Conservation (phyloP, 2,113 vertebrate species). For the Hypocryptadius cinnamomeus region DNA sequence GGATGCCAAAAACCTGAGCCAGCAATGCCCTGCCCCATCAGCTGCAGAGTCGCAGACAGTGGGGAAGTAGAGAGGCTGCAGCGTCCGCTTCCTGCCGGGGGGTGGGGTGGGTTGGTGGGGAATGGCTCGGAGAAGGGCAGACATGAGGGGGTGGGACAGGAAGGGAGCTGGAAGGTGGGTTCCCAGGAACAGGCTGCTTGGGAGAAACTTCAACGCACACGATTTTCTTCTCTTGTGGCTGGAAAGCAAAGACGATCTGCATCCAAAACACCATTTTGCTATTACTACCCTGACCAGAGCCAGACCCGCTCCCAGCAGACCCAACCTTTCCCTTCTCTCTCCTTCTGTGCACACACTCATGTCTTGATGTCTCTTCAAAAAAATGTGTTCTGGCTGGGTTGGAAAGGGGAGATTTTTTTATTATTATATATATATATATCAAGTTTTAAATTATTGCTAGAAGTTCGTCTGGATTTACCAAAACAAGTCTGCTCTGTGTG, state of each 20-base stretch:
- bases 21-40: slow-evolving; percentile 62
- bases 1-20: slow-evolving; percentile 83
- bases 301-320: slow-evolving; percentile 13
- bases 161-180: slow-evolving; percentile 47
- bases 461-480: slow-evolving; percentile 75
- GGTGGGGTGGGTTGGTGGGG: slow-evolving; percentile 11
- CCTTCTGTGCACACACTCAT: slow-evolving; percentile 44
- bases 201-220: slow-evolving; percentile 53
- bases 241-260: slow-evolving; percentile 49
- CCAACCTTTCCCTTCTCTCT: neutral
- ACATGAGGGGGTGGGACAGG: slow-evolving; percentile 8
- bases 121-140: neutral
- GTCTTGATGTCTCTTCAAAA: slow-evolving; percentile 61
- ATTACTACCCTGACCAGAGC: slow-evolving; percentile 50
- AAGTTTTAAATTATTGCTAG: slow-evolving; percentile 84
- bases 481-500: slow-evolving; percentile 68
- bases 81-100: slow-evolving; percentile 8
- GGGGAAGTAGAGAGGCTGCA: slow-evolving; percentile 70
- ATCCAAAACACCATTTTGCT: slow-evolving; percentile 56
- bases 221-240: slow-evolving; percentile 49
- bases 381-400: slow-evolving; percentile 39
- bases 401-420: slow-evolving; percentile 67
- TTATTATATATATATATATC: slow-evolving; percentile 79
- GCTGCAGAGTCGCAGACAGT: slow-evolving; percentile 57
- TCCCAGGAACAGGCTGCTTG: slow-evolving; percentile 48